Percentiles rank a stretch among this genome's conserved stretches.
These are phyloP conservation scores for Caenorhabditis uteleia DNA, from an alignment of 2,888 invertebrate genomes.

Conservation along the genomic window DNA sequence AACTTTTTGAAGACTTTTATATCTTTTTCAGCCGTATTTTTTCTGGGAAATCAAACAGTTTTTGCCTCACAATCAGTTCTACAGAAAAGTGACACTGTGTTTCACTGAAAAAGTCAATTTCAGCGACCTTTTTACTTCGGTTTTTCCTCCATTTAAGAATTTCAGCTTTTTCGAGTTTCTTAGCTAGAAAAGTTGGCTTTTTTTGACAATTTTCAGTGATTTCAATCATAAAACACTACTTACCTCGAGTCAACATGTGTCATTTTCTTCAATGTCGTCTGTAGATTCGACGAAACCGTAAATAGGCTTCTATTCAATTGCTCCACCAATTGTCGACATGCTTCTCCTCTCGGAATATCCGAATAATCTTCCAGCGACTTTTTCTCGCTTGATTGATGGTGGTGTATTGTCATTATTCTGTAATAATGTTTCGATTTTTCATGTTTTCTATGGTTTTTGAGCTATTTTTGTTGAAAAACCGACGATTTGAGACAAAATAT, in stretches of 20 bases:
- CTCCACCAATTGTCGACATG: slow-evolving; percentile 28
- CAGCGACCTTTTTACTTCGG: neutral
- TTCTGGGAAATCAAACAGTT: no score
- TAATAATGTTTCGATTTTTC: neutral
- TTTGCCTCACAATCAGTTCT: no score
- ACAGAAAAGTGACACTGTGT: no score
- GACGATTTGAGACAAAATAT: neutral
- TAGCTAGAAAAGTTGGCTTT: neutral
- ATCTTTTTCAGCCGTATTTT: no score
- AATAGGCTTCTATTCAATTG: slow-evolving; percentile 31
- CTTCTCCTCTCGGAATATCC: slow-evolving; percentile 41
- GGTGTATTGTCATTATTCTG: slow-evolving; percentile 26
- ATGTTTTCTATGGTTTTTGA: no score
- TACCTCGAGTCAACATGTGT: slow-evolving; percentile 33
- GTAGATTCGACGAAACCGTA: slow-evolving; percentile 18
- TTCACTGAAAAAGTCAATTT: neutral
- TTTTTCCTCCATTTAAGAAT: no score
- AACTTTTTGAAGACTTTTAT: no score
- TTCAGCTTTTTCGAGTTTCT: neutral
- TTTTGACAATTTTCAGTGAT: neutral
- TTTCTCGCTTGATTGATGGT: slow-evolving; percentile 23
- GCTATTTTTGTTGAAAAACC: no score
- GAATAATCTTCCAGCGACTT: slow-evolving; percentile 25
- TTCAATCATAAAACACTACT: neutral
- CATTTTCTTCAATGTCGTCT: slow-evolving; percentile 31